Evolutionary conservation across 2,797 vertebrate genomes (phyloP), one percentile per base, ranked within the genome.

Genomic region (Oceanodroma leucorhoa): DNA sequence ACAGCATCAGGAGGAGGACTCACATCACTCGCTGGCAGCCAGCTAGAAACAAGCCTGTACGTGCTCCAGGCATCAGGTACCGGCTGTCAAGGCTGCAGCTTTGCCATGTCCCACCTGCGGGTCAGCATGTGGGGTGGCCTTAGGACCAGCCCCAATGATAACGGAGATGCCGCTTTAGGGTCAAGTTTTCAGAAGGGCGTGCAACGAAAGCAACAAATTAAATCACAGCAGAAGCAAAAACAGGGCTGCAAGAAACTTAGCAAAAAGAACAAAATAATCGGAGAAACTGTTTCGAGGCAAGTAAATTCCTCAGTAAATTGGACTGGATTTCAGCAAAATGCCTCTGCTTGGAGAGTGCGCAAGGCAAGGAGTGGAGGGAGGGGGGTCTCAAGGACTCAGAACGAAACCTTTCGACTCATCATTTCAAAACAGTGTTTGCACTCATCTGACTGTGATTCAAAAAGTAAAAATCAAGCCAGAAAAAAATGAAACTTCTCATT

Each of bases 391-490:
- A 53, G 41, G 71, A 80, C 66, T 95, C 94, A 94, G 55, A 94
- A 70, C 0, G 26, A 92, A 96, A 96, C 67, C 29, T 64, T 54
- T 53, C 5, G 0, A 29, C 9, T 41, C 57, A 38, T 94, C 83
- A 87, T 91, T 89, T 77, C 0, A 3, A 79, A 94, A 83, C n/a
- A 55, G 36, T 0, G 0, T 40, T 87, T 62, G 29, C 19, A 38
- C 45, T 83, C 79, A 30, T 60, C 50, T 54, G 50, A 65, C 40
- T 40, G 23, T n/a, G 48, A 85, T 60, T 85, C 89, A 85, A 76
- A 94, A 87, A 73, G 84, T 81, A 91, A 94, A 92, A 87, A 73
- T 43, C 26, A 36, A 66, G 26, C 29, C 81, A 84, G 64, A 51
- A 83, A 66, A 54, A 40, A 72, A 51, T 0, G 29, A 72, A 92